A percentile compares a stretch with the other conserved stretches of the same genome.
These are phyloP conservation scores for Siphamia tubifer DNA, from an alignment of 2,113 vertebrate species.

Conservation along the genomic window DNA sequence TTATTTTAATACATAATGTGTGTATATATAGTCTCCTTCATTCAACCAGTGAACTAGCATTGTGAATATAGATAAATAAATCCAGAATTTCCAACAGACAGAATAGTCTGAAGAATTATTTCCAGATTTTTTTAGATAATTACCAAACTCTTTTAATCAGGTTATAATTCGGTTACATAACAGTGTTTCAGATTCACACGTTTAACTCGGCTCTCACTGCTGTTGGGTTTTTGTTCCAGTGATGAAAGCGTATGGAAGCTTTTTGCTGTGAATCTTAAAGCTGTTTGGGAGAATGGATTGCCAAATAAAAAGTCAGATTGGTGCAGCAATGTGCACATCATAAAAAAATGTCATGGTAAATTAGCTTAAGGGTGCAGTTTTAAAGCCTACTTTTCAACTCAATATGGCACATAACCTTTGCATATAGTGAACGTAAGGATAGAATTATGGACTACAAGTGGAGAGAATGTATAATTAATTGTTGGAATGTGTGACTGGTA, in stretches of 20 bases:
- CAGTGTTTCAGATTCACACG: too few relatives aligned
- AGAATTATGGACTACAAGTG: neutral
- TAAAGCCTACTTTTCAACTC: neutral
- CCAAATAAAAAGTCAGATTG: neutral
- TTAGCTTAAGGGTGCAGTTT: neutral
- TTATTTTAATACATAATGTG: too few relatives aligned
- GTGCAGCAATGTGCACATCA: too few relatives aligned
- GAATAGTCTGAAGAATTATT: too few relatives aligned
- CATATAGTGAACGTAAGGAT: neutral
- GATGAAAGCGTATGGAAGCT: neutral
- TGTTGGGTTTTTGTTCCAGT: neutral
- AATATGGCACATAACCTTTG: neutral
- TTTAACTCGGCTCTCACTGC: too few relatives aligned
- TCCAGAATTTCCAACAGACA: too few relatives aligned
- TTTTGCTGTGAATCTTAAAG: neutral
- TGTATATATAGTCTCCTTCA: conserved; percentile 19
- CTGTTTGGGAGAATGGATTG: neutral
- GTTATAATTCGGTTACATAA: too few relatives aligned
- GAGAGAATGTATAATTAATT: neutral
- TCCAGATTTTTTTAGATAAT: too few relatives aligned
- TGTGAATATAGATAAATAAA: too few relatives aligned
- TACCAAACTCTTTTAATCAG: too few relatives aligned
- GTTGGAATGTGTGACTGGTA: neutral
- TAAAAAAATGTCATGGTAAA: neutral
- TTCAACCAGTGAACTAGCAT: conserved; percentile 2